Evolutionary conservation across 2,888 invertebrate species (phyloP), one percentile per base, ranked within the genome.

Genomic region (Tetropium fuscum): DNA sequence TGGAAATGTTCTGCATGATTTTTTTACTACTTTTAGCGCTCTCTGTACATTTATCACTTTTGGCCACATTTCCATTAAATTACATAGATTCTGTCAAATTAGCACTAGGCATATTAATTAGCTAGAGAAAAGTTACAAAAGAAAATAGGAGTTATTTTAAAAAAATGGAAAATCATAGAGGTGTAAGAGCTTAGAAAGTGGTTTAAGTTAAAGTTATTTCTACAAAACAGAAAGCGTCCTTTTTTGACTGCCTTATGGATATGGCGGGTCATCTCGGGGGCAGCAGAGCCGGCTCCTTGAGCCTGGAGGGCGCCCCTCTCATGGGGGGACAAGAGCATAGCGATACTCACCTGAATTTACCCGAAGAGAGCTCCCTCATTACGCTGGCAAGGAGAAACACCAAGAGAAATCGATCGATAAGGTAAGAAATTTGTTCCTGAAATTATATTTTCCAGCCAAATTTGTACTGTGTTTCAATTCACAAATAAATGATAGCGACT

Each of bases 161-260:
- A 22, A 44, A 27, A 19, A 54, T 34, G 54, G 51, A 49, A 54
- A 48, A 38, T 32, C 6, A 40, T 51, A 48, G 34, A 15, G 51
- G 51, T 51, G n/a, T n/a, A n/a, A 40, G 18, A 40, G 3, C 10
- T 56, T 44, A 45, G 59, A 41, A 59, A 53, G 38, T 61, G 60
- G 58, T 63, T 64, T 63, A 64, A 68, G 69, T 65, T 62, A 60
- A 63, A 78, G 75, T 78, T 81, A 77, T 75, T 81, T 81, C 80
- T 78, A 72, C 65, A 63, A 80, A 82, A 83, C 90, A 95, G 93
- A 95, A 92, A 86, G 92, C 95, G 85, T 94, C 95, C 82, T 91
- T 97, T 88, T 95, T 95, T 90, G 92, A 93, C 88, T 94, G 95
- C 87, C 88, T 97, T 84, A 90, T 96, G 91, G 95, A 95, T 85